Base-by-base conservation (phyloP, 2,888 invertebrate genomes). In the Mesorhabditis spiculigera region DNA sequence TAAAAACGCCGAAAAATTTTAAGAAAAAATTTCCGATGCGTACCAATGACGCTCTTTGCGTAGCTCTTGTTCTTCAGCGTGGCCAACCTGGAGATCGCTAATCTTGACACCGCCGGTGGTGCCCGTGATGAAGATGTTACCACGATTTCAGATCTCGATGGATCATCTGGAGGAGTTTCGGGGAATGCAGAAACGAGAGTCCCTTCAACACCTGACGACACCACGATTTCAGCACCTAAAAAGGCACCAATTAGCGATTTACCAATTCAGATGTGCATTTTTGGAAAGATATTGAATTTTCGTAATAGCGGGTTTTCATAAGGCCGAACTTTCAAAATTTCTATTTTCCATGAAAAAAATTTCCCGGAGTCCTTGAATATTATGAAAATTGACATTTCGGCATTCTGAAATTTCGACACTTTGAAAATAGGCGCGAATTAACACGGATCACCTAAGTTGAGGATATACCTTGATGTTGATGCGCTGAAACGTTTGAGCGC, bases 51-150 rank as follows among this genome's bases (percentile, higher is more conserved):
- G 82, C 95, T 95, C 88, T 97, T 98, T 62, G 97, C 98, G 88
- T 95, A 97, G 82, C 96, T 96, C 85, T 96, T 91, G 89, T 96
- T 98, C 89, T 98, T 99, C 79, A 99, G 89, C 0, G 98, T 98
- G 64, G 98, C 98, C 78, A 99, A 89, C 42, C 98, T 98, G n/a
- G 77, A 98, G 90, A 89, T 98, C 98, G 28, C 98, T 98, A 86
- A 98, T 98, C 89, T 98, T 98, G 63, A 98, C 98, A 84, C 94
- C 94, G 75, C 98, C 98, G 4, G 97, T 97, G 70, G 96, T 95
- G 76, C 98, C 98, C 70, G 97, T 97, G 86, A 98, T 97, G 89
- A 98, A 99, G 87, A 99, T 97, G 89, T 98, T 98, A 90, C 99
- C 98, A 90, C 97, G n/a, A 98, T 89, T 99, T 98, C 86, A 99